A percentile compares a stretch with the other conserved stretches of the same genome.
phyloP scores from a whole-genome alignment of 2,797 vertebrate genomes.

The Hozukius guyotensis region DNA sequence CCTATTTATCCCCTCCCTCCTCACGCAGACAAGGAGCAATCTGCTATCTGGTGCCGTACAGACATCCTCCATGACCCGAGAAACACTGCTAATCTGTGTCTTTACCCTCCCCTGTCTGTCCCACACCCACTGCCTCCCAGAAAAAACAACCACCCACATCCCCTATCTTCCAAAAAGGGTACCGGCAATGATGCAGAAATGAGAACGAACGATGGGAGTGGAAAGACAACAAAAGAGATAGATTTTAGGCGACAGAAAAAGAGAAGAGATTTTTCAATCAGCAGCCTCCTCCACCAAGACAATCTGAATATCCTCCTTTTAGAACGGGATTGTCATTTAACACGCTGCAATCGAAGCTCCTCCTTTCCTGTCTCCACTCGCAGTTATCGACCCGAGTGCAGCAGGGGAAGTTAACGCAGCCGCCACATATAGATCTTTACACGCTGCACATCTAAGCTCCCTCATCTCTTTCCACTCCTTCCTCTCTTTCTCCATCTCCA shows the following conservation, averaged over 20 bases:
- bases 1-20: slow-evolving; percentile 19
- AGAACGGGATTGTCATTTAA: slow-evolving; percentile 8
- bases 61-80: slow-evolving; percentile 63
- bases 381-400: slow-evolving; percentile 51
- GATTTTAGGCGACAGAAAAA: background rate
- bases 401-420: slow-evolving; percentile 48
- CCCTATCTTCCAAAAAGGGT: background rate
- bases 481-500: background rate
- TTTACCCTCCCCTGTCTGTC: slow-evolving; percentile 26
- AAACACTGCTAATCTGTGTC: slow-evolving; percentile 56
- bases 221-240: background rate
- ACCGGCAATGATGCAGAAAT: slow-evolving; percentile 31
- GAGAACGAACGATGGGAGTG: background rate
- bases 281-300: background rate
- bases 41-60: slow-evolving; percentile 57
- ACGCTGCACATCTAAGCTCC: background rate
- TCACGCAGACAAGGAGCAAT: slow-evolving; percentile 29
- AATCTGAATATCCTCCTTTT: slow-evolving; percentile 8
- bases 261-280: slow-evolving; percentile 1
- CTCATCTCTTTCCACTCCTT: background rate
- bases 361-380: background rate
- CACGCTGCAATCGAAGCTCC: slow-evolving; percentile 1
- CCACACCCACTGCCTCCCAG: slow-evolving; percentile 48
- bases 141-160: slow-evolving; percentile 49
- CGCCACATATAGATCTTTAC: slow-evolving; percentile 45